A percentile compares a stretch with the other conserved stretches of the same genome.
Evolutionary conservation across 2,888 invertebrate species (phyloP).

Genomic region (Drosophila multiciliata): DNA sequence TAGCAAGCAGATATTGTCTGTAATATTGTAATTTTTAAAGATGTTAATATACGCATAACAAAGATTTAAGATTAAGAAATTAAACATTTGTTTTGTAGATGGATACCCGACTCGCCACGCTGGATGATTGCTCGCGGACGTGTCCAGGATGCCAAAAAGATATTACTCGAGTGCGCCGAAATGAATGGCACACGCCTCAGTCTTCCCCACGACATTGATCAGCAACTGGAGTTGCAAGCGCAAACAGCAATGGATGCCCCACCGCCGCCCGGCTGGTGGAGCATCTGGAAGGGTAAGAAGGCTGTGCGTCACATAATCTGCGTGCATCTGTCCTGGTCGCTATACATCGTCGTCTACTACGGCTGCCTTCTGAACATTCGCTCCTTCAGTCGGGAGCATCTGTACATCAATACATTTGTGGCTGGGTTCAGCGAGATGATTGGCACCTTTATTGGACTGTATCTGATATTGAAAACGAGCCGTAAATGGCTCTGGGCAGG

Average conservation of each 20-base stretch:
- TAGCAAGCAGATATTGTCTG: neutral
- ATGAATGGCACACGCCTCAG: slow-evolving; percentile 83
- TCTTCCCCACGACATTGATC: slow-evolving; percentile 84
- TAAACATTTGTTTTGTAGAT: slow-evolving; percentile 65
- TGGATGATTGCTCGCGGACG: slow-evolving; percentile 85
- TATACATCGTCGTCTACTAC: slow-evolving; percentile 85
- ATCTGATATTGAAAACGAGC: slow-evolving; percentile 82
- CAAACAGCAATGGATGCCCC: slow-evolving; percentile 83
- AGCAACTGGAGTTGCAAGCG: slow-evolving; percentile 84
- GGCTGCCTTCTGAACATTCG: slow-evolving; percentile 85
- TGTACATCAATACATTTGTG: slow-evolving; percentile 84
- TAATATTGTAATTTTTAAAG: neutral
- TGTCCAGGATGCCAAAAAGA: slow-evolving; percentile 84
- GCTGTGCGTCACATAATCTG: slow-evolving; percentile 83
- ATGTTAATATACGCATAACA: neutral
- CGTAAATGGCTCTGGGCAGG: slow-evolving; percentile 85
- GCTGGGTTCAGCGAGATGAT: slow-evolving; percentile 84
- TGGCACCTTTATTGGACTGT: slow-evolving; percentile 84
- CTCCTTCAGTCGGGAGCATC: slow-evolving; percentile 85
- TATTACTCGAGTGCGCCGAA: slow-evolving; percentile 83
- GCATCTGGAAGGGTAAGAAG: slow-evolving; percentile 84
- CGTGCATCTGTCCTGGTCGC: slow-evolving; percentile 84
- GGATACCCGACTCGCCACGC: slow-evolving; percentile 86
- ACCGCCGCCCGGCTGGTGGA: slow-evolving; percentile 84
- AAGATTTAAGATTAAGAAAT: neutral